Base-by-base conservation (phyloP, 1,140 invertebrate genomes). In the Elymnias hypermnestra region DNA sequence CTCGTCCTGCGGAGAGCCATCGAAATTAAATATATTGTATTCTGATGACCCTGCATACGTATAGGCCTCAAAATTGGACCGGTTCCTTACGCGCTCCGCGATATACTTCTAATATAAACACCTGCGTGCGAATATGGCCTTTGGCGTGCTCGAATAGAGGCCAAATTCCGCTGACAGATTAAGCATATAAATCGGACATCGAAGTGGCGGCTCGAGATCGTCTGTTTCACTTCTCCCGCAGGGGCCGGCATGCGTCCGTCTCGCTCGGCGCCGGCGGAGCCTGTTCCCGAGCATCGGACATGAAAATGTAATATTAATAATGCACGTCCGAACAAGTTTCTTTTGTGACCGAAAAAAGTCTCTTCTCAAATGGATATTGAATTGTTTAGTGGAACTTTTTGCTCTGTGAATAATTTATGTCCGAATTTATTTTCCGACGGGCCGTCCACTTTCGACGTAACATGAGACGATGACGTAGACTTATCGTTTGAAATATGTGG, bases 251-350 rank as follows among this genome's bases (percentile, higher is more conserved):
- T 46, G 40, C 37, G 31, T 15, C 17, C 15, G 39, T 61, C 49
- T 42, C 58, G 5, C 36, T 64, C 61, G 17, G 41, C 62, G 58
- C 57, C 63, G 61, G 64, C 65, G 63, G 48, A 72, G 59, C 71
- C 65, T 72, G 68, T 74, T 63, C 66, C 65, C 59, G 61, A 56
- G 43, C 46, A 63, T 72, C 59, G 52, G 53, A 64, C 57, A 63
- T 60, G 53, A 62, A 63, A 63, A 63, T 53, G 54, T 29, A 29
- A 28, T 29, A 29, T 29, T 57, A 55, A 57, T 60, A 18, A 14
- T 15, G 23, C n/a, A 29, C 38, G 25, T 18, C 28, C 9, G 25
- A 29, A 41, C 18, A 29, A 41, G 26, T 41, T 41, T 17, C 18
- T 19, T 21, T 13, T 21, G 25, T 12, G 26, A 9, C 13, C 26